These are phyloP conservation scores for Stegana nigrithorax DNA, from an alignment of 2,888 invertebrate species.

Conservation along the genomic window DNA sequence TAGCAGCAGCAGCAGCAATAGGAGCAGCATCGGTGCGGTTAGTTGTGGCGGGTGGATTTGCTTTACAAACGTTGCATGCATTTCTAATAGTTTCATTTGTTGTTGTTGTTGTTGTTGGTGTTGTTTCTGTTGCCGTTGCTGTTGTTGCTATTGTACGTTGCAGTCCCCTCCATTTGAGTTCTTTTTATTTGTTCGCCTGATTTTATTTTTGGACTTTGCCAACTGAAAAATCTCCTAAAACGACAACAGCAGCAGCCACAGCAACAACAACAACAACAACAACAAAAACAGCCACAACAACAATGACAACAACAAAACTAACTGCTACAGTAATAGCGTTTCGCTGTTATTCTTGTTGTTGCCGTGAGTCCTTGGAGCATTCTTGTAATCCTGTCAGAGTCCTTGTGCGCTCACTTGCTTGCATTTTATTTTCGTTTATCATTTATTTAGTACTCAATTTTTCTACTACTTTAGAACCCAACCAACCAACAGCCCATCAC, in stretches of 20 bases:
- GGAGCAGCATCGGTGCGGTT: not conserved
- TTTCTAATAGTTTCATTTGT: not conserved
- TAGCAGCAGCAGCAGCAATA: too few species aligned
- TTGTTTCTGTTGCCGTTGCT: not conserved
- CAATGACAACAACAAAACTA: too few species aligned
- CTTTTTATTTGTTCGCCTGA: not conserved
- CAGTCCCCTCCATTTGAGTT: not conserved
- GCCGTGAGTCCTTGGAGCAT: constrained; percentile 53
- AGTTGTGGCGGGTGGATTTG: not conserved
- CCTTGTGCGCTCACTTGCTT: constrained; percentile 33
- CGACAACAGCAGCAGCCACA: too few species aligned
- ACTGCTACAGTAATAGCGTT: not conserved
- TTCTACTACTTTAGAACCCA: constrained; percentile 40
- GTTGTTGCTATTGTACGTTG: constrained; percentile 26
- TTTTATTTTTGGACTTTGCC: too few species aligned
- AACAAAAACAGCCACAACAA: too few species aligned
- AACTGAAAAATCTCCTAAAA: too few species aligned
- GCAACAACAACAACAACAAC: too few species aligned
- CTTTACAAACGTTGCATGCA: constrained; percentile 6
- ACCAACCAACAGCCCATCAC: too few species aligned
- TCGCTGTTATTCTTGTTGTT: not conserved
- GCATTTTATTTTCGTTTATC: constrained; percentile 63
- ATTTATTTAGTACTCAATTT: constrained; percentile 64
- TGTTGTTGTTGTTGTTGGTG: not conserved
- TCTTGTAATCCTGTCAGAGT: constrained; percentile 57